These are phyloP conservation scores for Cyprinella venusta DNA, from an alignment of 2,797 vertebrate genomes.

Conservation along the genomic window DNA sequence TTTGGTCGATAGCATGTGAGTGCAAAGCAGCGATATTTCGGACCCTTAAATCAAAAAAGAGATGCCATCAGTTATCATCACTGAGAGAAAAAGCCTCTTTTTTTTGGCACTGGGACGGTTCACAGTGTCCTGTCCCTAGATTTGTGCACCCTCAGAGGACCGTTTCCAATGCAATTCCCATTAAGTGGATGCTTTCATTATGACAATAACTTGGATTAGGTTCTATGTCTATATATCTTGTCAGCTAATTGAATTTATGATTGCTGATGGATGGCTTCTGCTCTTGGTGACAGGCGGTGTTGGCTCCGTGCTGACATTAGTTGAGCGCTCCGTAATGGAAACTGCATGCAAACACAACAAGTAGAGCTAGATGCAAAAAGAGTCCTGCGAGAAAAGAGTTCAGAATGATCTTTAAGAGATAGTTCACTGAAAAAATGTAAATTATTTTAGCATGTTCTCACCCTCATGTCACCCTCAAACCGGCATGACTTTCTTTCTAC, in stretches of 20 bases:
- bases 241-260: constrained; percentile 37
- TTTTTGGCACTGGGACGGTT: constrained; percentile 5
- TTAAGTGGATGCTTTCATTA: constrained; percentile 29
- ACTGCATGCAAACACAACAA: not conserved
- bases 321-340: constrained; percentile 26
- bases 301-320: constrained; percentile 24
- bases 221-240: constrained; percentile 14
- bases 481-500: not conserved
- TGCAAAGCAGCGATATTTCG: not conserved
- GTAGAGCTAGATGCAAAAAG: not conserved
- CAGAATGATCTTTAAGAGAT: not conserved
- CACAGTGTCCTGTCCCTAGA: not conserved
- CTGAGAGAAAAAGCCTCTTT: not conserved
- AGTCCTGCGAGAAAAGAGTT: not conserved
- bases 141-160: not conserved
- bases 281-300: constrained; percentile 20
- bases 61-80: constrained; percentile 7
- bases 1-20: not conserved
- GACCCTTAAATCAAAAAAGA: not conserved
- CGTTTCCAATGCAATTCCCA: constrained; percentile 6
- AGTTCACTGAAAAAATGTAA: not conserved
- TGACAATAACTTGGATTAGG: constrained; percentile 15
- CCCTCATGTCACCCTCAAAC: no score
- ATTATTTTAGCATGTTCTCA: not conserved
- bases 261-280: constrained; percentile 32